A percentile compares a stretch with the other conserved stretches of the same genome.
Evolutionary conservation across 2,888 invertebrate species (phyloP).

Genomic region (Leptinotarsa rubiginosa): DNA sequence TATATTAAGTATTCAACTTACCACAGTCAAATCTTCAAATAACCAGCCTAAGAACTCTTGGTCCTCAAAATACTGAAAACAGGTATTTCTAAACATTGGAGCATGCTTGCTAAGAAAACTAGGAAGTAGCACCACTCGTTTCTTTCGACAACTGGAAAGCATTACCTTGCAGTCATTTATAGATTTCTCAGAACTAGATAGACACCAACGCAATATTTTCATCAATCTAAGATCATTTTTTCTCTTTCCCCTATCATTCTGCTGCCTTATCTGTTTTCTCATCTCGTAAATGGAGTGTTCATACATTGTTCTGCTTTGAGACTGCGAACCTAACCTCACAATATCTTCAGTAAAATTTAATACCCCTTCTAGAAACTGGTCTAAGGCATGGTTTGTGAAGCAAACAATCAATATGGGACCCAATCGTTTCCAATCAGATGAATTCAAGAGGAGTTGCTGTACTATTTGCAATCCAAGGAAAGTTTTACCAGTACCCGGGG

Average conservation of each 20-base stretch:
- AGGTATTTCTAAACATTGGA: not conserved
- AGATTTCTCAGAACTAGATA: not conserved
- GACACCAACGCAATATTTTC: not conserved
- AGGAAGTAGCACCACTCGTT: not conserved
- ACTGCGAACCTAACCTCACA: constrained; percentile 5
- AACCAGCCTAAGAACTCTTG: not conserved
- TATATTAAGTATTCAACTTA: not conserved
- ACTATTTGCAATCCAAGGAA: constrained; percentile 82
- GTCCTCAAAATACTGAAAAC: not conserved
- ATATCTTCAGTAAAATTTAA: not conserved
- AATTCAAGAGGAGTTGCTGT: constrained; percentile 74
- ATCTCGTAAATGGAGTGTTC: not conserved
- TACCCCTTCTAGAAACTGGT: constrained; percentile 83
- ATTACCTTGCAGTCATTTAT: not conserved
- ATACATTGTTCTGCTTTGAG: not conserved
- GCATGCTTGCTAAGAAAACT: not conserved
- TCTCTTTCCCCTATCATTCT: not conserved
- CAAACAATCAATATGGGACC: constrained; percentile 81
- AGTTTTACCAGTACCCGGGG: constrained; percentile 90
- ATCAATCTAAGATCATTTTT: not conserved
- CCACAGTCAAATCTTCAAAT: not conserved
- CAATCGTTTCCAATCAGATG: constrained; percentile 60
- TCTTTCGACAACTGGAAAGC: not conserved
- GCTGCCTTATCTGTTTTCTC: not conserved
- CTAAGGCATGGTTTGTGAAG: constrained; percentile 88